Base-by-base conservation (phyloP, 2,113 vertebrate genomes). In the Dendropsophus ebraccatus region DNA sequence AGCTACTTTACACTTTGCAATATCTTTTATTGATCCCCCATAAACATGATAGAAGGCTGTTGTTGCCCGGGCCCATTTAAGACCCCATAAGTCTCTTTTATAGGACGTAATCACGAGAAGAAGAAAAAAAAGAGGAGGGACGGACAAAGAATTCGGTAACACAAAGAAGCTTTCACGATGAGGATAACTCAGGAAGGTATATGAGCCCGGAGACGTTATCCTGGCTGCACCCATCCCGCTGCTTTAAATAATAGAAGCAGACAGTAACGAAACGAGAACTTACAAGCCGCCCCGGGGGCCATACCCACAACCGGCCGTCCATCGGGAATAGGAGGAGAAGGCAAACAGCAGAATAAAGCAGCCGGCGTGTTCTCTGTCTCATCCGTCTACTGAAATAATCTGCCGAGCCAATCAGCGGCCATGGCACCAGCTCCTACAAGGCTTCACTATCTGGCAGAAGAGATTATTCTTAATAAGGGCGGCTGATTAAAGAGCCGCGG, bases 61-160 rank as follows among this genome's bases (percentile, higher is more conserved):
- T 81, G 85, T 74, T 74, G 67, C 69, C 28, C 50, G 37, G 60
- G 35, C 12, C 11, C 6, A n/a, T 72, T 74, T 81, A 81, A 73
- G 58, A 81, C 67, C 50, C 56, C 73, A 86, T 81, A 41, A 86
- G 84, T 87, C 85, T 81, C 77, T 81, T 87, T 87, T 81, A 87
- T 81, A 60, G 65, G 62, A 58, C 76, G 72, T 81, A 81, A 72
- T 86, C 77, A 73, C 54, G 28, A 60, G 72, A 12, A n/a, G n/a
- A n/a, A n/a, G 54, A 32, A 80, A 8, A 35, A 35, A 69, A 37
- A 69, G 58, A 47, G 45, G 56, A 25, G 35, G 25, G 25, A 32
- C 1, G 35, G 41, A 14, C 21, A 35, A 60, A 81, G 78, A 52
- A 37, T 73, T 52, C 76, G 16, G 49, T 56, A 60, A 30, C 41